Evolutionary conservation across 2,113 vertebrate species (phyloP), one percentile per base, ranked within the genome.

Genomic region (Riparia riparia): DNA sequence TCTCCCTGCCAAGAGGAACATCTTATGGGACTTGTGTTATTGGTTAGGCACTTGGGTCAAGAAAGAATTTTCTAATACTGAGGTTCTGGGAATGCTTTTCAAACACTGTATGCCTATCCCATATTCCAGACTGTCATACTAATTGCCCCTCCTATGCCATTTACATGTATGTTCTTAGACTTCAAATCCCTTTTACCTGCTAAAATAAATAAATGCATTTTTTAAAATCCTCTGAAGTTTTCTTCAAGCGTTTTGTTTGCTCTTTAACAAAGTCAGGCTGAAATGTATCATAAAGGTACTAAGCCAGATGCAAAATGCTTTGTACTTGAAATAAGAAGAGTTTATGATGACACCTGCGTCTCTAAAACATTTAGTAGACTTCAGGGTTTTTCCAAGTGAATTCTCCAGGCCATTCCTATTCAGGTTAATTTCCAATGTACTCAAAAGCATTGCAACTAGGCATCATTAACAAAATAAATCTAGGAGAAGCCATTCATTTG

Each of bases 391-490:
- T 70, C 68, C 58, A 86, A 82, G 83, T 29, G 2, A 65, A 54
- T 85, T 88, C 7, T 80, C 29, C 21, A 53, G 45, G 42, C 34
- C 14, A 15, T 11, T 42, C 80, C 50, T 90, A 25, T 70, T 88
- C 50, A 73, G 34, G 20, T 45, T 82, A 34, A 79, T 82, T 94
- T 94, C 72, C 73, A 69, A 1, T 31, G 49, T 68, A 71, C n/a
- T 41, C 13, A 73, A 47, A 24, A 82, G 28, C 1, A 1, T 29
- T 49, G 74, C 86, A 88, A 86, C 76, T 88, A 94, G 82, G 64
- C 74, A 90, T n/a, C 32, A 70, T 56, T 68, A 91, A 64, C 69
- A 86, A 94, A 88, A 90, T 77, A 93, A 88, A 93, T 70, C 41
- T 60, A 45, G 28, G 44, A 88, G 37, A 87, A 18, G 32, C 32